Percentiles rank a stretch among this genome's conserved stretches.
phyloP scores from a whole-genome alignment of 2,797 vertebrate genomes.

The Urocyon cinereoargenteus region DNA sequence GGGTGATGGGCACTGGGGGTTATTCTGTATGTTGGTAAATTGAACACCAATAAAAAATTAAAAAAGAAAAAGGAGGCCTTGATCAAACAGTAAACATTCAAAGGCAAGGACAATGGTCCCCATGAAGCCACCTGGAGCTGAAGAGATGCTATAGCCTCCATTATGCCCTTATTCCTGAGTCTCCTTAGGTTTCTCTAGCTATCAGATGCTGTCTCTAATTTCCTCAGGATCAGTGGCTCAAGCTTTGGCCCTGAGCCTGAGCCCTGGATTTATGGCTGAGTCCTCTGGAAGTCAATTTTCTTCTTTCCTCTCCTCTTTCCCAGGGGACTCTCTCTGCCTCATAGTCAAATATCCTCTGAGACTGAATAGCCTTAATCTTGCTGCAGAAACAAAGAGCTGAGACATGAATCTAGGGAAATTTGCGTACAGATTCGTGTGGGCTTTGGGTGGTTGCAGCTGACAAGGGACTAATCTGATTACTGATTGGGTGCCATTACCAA shows the following conservation, averaged over 20 bases:
- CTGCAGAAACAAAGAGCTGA: not conserved
- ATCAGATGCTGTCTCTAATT: conserved; percentile 23
- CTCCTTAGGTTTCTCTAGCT: conserved; percentile 45
- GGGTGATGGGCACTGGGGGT: too few relatives aligned
- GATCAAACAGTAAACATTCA: not conserved
- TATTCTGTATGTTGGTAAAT: too few relatives aligned
- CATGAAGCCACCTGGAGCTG: not conserved
- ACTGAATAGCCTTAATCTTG: not conserved
- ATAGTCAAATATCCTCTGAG: not conserved
- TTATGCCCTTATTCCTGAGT: not conserved
- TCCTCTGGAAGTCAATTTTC: not conserved
- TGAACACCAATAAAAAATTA: too few relatives aligned
- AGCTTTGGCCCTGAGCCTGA: not conserved
- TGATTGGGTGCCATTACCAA: not conserved
- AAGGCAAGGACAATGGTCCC: not conserved
- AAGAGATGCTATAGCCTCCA: not conserved
- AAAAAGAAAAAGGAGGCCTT: not conserved
- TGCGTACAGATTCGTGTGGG: not conserved
- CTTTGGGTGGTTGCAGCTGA: not conserved
- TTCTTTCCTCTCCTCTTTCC: not conserved
- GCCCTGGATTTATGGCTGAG: not conserved
- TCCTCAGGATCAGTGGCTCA: conserved; percentile 39
- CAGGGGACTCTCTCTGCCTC: not conserved
- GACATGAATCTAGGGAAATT: not conserved
- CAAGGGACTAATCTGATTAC: not conserved